Percentiles rank a stretch among this genome's conserved stretches.
These are phyloP conservation scores for Tetragonisca angustula DNA, from an alignment of 2,888 invertebrate genomes.

Conservation along the genomic window DNA sequence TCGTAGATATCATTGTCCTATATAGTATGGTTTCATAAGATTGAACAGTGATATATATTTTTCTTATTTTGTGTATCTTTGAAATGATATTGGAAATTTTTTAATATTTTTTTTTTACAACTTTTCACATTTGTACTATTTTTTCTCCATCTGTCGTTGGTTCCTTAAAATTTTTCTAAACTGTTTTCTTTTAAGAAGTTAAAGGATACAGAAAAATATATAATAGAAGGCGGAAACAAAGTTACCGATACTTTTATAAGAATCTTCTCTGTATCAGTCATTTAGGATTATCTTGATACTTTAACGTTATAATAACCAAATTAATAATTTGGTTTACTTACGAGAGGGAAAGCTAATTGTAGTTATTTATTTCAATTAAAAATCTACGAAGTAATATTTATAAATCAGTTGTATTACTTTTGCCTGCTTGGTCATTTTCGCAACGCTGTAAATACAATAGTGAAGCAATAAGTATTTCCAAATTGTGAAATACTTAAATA, in stretches of 20 bases:
- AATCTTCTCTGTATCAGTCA: not conserved
- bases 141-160: not conserved
- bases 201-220: too few species aligned
- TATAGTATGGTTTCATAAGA: not conserved
- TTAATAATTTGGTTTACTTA: too few species aligned
- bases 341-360: too few species aligned
- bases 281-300: not conserved
- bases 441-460: too few species aligned
- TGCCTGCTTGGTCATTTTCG: too few species aligned
- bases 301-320: not conserved
- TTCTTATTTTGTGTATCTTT: not conserved
- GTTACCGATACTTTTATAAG: not conserved
- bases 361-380: too few species aligned
- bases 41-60: not conserved
- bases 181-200: not conserved
- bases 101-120: not conserved
- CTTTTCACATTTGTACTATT: not conserved
- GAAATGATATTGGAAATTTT: not conserved
- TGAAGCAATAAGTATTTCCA: too few species aligned
- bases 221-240: too few species aligned
- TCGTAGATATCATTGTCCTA: too few species aligned
- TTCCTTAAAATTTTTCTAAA: not conserved
- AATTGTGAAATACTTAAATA: too few species aligned
- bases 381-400: too few species aligned
- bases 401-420: too few species aligned